Conservation (phyloP, 2,888 invertebrate genomes). For the Tortricodes alternella region DNA sequence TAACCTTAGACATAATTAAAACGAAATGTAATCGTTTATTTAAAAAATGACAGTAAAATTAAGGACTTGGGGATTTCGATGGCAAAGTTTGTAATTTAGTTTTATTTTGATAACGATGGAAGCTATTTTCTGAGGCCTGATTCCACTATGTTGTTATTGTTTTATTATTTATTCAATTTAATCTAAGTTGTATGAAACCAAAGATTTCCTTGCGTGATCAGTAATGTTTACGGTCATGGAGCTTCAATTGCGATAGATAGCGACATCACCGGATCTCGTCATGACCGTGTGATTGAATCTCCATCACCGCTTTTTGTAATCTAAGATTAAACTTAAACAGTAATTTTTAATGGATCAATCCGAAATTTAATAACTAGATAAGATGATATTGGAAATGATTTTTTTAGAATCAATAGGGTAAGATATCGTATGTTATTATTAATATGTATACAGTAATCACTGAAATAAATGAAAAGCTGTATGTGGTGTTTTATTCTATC, state of each 20-base stretch:
- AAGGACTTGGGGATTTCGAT: constrained; percentile 44
- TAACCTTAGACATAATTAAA: constrained; percentile 70
- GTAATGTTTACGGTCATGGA: constrained; percentile 10
- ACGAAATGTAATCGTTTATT: constrained; percentile 63
- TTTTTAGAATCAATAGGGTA: constrained; percentile 82
- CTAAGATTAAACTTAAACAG: constrained; percentile 61
- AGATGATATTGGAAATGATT: constrained; percentile 83
- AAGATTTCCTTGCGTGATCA: constrained; percentile 42
- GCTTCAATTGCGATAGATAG: not conserved
- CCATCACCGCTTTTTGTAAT: constrained; percentile 48
- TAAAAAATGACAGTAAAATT: constrained; percentile 58
- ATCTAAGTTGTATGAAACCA: constrained; percentile 52
- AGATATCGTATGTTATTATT: constrained; percentile 80
- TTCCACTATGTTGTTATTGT: constrained; percentile 46
- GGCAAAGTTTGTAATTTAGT: constrained; percentile 55
- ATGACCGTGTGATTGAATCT: constrained; percentile 40
- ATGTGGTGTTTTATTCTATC: constrained; percentile 47
- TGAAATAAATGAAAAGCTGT: constrained; percentile 79
- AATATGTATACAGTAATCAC: constrained; percentile 82
- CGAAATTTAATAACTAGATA: constrained; percentile 76
- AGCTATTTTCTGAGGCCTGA: constrained; percentile 39
- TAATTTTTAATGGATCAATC: constrained; percentile 78
- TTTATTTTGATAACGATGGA: constrained; percentile 32
- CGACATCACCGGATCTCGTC: not conserved
- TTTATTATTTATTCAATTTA: constrained; percentile 50